Conservation (phyloP, 2,797 vertebrate species). For the Semaprochilodus insignis region DNA sequence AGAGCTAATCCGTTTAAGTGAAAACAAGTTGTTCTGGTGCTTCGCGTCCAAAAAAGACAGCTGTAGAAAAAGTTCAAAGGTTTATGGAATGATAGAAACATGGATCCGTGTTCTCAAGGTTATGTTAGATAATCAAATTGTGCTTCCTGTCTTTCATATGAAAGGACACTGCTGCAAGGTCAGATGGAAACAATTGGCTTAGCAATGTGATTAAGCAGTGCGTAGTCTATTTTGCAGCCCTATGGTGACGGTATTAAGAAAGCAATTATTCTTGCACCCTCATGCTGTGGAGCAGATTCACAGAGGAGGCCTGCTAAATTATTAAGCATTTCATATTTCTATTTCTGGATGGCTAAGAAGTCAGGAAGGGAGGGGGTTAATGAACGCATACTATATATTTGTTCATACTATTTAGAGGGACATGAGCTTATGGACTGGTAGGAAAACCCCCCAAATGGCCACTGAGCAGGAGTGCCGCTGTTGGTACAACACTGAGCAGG, state of each 20-base stretch:
- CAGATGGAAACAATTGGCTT: not conserved
- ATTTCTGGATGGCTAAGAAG: slow-evolving; percentile 23
- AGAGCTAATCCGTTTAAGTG: slow-evolving; percentile 1
- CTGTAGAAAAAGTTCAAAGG: not conserved
- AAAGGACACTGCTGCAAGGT: not conserved
- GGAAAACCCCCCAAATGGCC: too few relatives aligned
- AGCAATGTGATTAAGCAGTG: not conserved
- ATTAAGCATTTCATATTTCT: slow-evolving; percentile 46
- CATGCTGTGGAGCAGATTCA: slow-evolving; percentile 7
- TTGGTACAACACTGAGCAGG: too few relatives aligned
- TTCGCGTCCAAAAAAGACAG: not conserved
- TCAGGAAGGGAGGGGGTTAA: slow-evolving; percentile 4
- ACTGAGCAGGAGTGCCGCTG: too few relatives aligned
- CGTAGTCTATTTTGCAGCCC: not conserved
- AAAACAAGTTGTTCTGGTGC: slow-evolving; percentile 15
- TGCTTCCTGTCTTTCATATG: not conserved
- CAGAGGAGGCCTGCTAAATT: slow-evolving; percentile 39
- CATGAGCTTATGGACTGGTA: too few relatives aligned
- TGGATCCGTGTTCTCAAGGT: slow-evolving; percentile 1
- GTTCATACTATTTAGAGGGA: too few relatives aligned
- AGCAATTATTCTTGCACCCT: slow-evolving; percentile 6
- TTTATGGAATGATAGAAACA: slow-evolving; percentile 12
- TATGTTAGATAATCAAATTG: slow-evolving; percentile 11
- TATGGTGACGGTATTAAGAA: not conserved
- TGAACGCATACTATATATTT: not conserved